Evolutionary conservation across 2,797 vertebrate genomes (phyloP), one percentile per base, ranked within the genome.

Genomic region (Sebastes minor): DNA sequence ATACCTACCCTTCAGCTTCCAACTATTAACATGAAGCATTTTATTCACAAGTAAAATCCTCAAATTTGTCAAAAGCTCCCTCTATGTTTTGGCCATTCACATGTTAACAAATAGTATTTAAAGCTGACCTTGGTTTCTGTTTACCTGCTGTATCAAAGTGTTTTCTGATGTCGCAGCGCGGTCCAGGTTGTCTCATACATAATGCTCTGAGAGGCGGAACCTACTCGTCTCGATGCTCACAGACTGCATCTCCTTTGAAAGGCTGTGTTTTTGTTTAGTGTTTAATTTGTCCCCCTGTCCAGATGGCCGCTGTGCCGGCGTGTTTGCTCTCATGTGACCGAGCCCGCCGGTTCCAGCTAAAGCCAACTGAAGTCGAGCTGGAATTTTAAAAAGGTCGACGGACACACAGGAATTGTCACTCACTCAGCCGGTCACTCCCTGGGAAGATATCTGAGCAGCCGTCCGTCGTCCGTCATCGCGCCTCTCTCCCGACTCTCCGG

Each of bases 301-400:
- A 94, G 91, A 94, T 93, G 93, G 93, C 86, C 85, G 75, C 78
- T 59, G 86, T 56, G 78, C 83, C n/a, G 78, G 65, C 71, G 71
- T 71, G 86, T 65, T 86, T 80, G 83, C 90, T 92, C 92, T 92
- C 89, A 79, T 84, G 91, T 84, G 88, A 84, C 92, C 49, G 28
- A 76, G 71, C 13, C 75, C 85, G 38, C 38, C 8, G 42, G 78
- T 80, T 82, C 79, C 83, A 42, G 32, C 87, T 53, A 66, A 91
- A 92, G 89, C 88, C 71, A 59, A 84, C 88, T 89, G 85, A 88
- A 92, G 91, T 86, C 74, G 60, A 75, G 89, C 63, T 86, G 92
- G 91, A 94, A 95, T 94, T 91, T 94, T 94, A 89, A 94, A 93
- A 94, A 95, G 93, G 92, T 92, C 91, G 86, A 80, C 66, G 83